Evolutionary conservation across 2,888 invertebrate species (phyloP), one percentile per base, ranked within the genome.

Genomic region (Hartigia nigra): DNA sequence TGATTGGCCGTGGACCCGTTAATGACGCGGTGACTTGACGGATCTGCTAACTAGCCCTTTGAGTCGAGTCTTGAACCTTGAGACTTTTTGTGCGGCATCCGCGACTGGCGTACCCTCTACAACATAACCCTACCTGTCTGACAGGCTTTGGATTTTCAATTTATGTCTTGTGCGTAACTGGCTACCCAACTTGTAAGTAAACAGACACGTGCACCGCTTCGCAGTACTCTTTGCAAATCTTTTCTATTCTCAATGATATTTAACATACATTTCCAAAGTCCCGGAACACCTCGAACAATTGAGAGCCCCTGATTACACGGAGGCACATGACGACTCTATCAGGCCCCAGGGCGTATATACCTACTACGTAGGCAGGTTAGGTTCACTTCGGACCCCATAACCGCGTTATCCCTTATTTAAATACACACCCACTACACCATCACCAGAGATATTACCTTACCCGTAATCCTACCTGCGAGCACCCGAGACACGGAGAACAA

Each of bases 21-120:
- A 91, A 90, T 90, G 88, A 89, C 85, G 87, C 89, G 88, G 88
- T 91, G 91, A 91, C 91, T 91, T 87, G 90, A 82, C 90, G 86
- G 86, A 88, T 90, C 88, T 87, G 87, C 88, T 90, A 90, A 90
- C 88, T 88, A 88, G 89, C 88, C 85, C 87, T 88, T 88, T 88
- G 37, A 72, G 70, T 12, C 14, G 36, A 75, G 37, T 32, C 74
- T 72, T n/a, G n/a, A 72, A 14, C 5, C 31, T 72, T 11, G 72
- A 31, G 72, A 2, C 34, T 72, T 32, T 32, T 72, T 72, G 74
- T 55, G 55, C 55, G 55, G 55, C 55, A 23, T 55, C 55, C 55
- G 55, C 55, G 55, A 55, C 55, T 9, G 55, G 9, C 55, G 55
- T 9, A 55, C 55, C 55, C 55, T 55, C 55, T 23, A 55, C 55